phyloP scores from a whole-genome alignment of 2,797 vertebrate genomes.

The Hoplostethus mediterraneus region DNA sequence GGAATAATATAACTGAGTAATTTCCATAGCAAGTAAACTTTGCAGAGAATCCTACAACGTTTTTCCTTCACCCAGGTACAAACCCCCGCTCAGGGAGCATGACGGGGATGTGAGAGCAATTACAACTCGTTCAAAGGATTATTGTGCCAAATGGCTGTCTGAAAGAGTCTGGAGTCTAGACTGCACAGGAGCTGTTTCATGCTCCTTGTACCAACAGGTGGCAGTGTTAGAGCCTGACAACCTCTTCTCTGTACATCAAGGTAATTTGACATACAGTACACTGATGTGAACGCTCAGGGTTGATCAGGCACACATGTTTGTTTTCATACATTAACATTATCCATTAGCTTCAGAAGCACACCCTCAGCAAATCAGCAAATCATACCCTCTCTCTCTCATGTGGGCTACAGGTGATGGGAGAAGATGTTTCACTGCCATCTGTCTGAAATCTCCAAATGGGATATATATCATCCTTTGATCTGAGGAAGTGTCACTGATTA shows the following conservation, averaged over 20 bases:
- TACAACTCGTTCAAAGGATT: constrained; percentile 57
- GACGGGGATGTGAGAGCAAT: constrained; percentile 59
- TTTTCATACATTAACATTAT: background rate
- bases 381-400: background rate
- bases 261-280: background rate
- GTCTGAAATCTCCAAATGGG: background rate
- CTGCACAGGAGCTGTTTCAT: constrained; percentile 18
- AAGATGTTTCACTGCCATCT: too few species aligned
- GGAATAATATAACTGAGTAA: constrained; percentile 30
- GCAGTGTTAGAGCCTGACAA: constrained; percentile 50
- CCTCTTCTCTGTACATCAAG: constrained; percentile 11
- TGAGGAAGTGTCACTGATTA: background rate
- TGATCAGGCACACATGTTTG: background rate
- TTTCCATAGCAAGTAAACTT: constrained; percentile 65
- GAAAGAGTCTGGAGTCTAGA: constrained; percentile 43
- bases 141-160: constrained; percentile 43
- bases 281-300: background rate
- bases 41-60: constrained; percentile 53
- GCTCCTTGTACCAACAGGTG: constrained; percentile 58
- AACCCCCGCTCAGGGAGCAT: constrained; percentile 43
- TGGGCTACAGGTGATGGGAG: background rate
- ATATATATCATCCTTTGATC: background rate
- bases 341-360: background rate
- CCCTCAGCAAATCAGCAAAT: background rate
- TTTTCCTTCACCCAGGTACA: constrained; percentile 31